Base-by-base conservation (phyloP, 2,797 vertebrate species). In the Micromesistius poutassou region DNA sequence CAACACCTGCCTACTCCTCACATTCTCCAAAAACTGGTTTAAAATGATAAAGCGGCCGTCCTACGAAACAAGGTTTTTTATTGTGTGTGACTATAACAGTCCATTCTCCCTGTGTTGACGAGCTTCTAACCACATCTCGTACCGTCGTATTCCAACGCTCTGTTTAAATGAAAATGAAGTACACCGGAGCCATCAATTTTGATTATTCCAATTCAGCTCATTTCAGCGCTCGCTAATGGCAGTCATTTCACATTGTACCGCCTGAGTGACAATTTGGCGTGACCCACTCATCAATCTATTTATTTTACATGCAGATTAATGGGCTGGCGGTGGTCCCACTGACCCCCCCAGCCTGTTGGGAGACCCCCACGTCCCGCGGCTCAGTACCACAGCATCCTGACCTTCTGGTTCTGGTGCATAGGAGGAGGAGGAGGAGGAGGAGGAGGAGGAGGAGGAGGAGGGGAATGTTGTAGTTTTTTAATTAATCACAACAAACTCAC, bases 261-360 rank as follows among this genome's bases (percentile, higher is more conserved):
- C 76, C 73, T 3, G 1, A 77, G 76, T 79, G 83, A 86, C 82
- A 78, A 38, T 82, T 80, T 82, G 79, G 74, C 79, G 74, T 42
- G 70, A 78, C 28, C 79, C 33, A 16, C 86, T 85, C 79, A 82
- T 88, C 83, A 84, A 86, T 88, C 77, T 74, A 75, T 79, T 81
- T 30, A 82, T 85, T 42, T 76, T 82, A 82, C 79, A 66, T 28
- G 0, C 74, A 78, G 85, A 88, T 84, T 78, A 88, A 91, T 88
- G 77, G 62, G 75, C 76, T 75, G 78, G 46, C 75, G 70, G 46
- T 80, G 86, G 81, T 76, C 81, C 82, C 3, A 19, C 5, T 83
- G 82, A 84, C 86, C 84, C 79, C 83, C 78, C 72, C 19, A 46
- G 72, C 78, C 82, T 79, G 76, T 78, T 75, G 79, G 78, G 80